phyloP scores from a whole-genome alignment of 1,140 invertebrate species.

The Drosophila varians region DNA sequence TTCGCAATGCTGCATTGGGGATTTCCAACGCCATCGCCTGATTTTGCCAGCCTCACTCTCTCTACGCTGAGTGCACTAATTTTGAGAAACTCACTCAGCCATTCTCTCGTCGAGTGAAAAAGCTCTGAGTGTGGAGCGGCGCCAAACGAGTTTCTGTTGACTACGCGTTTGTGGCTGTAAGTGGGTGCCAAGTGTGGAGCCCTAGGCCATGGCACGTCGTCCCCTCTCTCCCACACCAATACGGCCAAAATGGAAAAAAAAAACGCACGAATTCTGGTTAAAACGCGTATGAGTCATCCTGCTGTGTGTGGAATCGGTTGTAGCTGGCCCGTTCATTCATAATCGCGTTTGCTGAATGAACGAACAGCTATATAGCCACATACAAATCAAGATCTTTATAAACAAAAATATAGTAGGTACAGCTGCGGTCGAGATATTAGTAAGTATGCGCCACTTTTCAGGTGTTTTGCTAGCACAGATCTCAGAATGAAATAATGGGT shows the following conservation, averaged over 20 bases:
- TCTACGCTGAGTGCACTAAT: conserved; percentile 9
- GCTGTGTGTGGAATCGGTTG: conserved; percentile 50
- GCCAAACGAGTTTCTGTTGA: conserved; percentile 39
- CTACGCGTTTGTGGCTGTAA: conserved; percentile 32
- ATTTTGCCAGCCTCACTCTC: conserved; percentile 29
- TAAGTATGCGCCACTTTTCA: not conserved
- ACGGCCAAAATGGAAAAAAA: conserved; percentile 47
- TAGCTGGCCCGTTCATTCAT: conserved; percentile 57
- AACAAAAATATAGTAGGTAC: conserved; percentile 34
- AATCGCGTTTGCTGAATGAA: conserved; percentile 68
- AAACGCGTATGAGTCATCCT: conserved; percentile 71
- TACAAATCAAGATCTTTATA: conserved; percentile 39
- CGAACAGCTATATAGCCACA: conserved; percentile 44
- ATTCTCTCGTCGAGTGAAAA: conserved; percentile 11
- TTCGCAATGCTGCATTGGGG: conserved; percentile 40
- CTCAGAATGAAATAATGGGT: not conserved
- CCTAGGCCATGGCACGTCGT: conserved; percentile 50
- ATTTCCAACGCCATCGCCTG: conserved; percentile 46
- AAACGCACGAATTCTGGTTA: conserved; percentile 72
- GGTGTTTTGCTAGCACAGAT: not conserved
- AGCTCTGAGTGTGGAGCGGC: conserved; percentile 13
- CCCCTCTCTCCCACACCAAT: conserved; percentile 26
- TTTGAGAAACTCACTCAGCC: conserved; percentile 9
- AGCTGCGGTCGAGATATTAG: conserved; percentile 31
- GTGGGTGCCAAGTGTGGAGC: conserved; percentile 46